phyloP scores from a whole-genome alignment of 2,888 invertebrate species.

The Drosophila nigritarsus region DNA sequence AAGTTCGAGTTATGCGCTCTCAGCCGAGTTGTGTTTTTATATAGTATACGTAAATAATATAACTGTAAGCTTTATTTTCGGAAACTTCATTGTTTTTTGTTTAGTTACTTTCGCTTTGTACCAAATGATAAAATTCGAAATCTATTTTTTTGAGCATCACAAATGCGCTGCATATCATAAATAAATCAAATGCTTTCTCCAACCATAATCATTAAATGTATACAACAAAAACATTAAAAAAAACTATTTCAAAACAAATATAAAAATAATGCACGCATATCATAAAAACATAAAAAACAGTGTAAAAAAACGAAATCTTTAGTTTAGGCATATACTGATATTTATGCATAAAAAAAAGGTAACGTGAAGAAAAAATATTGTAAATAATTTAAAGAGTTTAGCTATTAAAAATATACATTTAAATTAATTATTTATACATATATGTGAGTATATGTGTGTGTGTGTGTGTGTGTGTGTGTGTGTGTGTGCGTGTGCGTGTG shows the following conservation, averaged over 20 bases:
- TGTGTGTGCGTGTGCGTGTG: constrained; percentile 8
- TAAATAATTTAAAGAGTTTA: constrained; percentile 55
- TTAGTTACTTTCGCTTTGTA: constrained; percentile 31
- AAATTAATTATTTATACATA: constrained; percentile 51
- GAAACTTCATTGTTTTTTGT: constrained; percentile 6
- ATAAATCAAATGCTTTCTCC: constrained; percentile 57
- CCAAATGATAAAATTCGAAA: constrained; percentile 23
- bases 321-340: constrained; percentile 43
- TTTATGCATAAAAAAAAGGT: constrained; percentile 39
- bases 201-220: constrained; percentile 69
- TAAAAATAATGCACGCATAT: constrained; percentile 70
- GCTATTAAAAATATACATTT: constrained; percentile 62
- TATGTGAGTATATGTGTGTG: not conserved
- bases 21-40: constrained; percentile 33
- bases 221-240: constrained; percentile 5
- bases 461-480: not conserved
- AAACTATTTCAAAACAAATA: constrained; percentile 18
- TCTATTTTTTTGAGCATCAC: constrained; percentile 4
- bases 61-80: constrained; percentile 6
- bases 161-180: constrained; percentile 62
- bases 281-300: constrained; percentile 64
- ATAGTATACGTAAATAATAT: not conserved
- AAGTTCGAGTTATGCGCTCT: constrained; percentile 21
- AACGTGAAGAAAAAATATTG: constrained; percentile 46
- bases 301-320: constrained; percentile 61